Evolutionary conservation across 2,888 invertebrate genomes (phyloP), one percentile per base, ranked within the genome.

Genomic region (Piscicola geometra): DNA sequence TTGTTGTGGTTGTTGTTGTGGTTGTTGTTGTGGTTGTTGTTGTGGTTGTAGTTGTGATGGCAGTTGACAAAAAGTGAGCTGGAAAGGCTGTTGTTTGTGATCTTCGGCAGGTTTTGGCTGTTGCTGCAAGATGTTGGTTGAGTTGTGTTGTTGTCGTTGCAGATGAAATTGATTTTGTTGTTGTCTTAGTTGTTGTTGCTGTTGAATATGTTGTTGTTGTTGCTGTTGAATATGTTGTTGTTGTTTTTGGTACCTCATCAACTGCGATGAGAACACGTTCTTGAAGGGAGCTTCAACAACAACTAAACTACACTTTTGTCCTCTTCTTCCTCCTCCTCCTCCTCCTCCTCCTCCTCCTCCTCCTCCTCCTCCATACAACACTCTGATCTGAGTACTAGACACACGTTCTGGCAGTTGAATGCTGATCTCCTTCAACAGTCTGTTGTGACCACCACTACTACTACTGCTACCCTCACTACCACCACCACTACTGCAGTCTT

Each of bases 21-120:
- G 30, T 30, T 28, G 64, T 64, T 64, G 64, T 64, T 64, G 64
- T 64, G 3, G 64, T 28, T 30, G 64, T 64, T 28, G 64, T 64
- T 28, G 30, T 64, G 5, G 64, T n/a, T 30, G 30, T 30, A 64
- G 21, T 30, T n/a, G 64, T 64, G 15, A 50, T 15, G 52, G 15
- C 52, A 50, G n/a, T 50, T 18, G 15, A 15, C 52, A 18, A 50
- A 18, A 18, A 18, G 52, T 50, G 52, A 50, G 15, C 52, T 18
- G 15, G 15, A 50, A 50, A 15, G 52, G 15, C n/a, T 50, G 52
- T 50, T 18, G 52, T n/a, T n/a, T n/a, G n/a, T n/a, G n/a, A n/a
- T n/a, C n/a, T n/a, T n/a, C n/a, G n/a, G n/a, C n/a, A n/a, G n/a
- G n/a, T n/a, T n/a, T n/a, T n/a, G n/a, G n/a, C n/a, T n/a, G n/a